Evolutionary conservation across 1,140 invertebrate species (phyloP), one percentile per base, ranked within the genome.

Genomic region (Ditylenchus dipsaci): DNA sequence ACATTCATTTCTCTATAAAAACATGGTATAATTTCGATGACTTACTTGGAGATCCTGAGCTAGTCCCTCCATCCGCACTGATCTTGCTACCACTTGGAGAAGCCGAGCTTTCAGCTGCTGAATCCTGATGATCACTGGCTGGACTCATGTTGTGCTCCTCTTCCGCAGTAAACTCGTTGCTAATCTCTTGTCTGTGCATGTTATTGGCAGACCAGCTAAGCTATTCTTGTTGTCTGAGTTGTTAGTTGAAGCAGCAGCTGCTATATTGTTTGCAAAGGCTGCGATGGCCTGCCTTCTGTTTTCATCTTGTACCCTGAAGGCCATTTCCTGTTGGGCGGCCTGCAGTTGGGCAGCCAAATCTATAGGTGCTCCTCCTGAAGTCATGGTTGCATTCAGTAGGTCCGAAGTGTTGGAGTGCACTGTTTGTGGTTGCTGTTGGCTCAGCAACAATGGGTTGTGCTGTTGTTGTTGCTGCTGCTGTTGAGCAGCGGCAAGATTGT

Each of bases 241-340:
- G 23, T 45, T n/a, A 45, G 11, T 11, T n/a, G 43, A 13, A n/a
- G 8, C 49, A 53, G n/a, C 11, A 71, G 67, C 15, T 77, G 69
- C 38, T 78, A 77, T 21, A 76, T 78, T 23, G 77, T 74, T 33
- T 76, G 64, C 29, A 68, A 62, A 60, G 71, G 38, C 59, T 60
- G 68, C 69, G 42, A 63, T 65, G 15, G 68, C 63, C 43, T 69
- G 33, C 38, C 72, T 56, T 26, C 68, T 69, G 26, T 69, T 64
- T 21, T 70, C 45, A 21, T 68, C 23, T 49, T 63, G 62, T 8
- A n/a, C 21, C 5, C 29, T 27, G 7, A 27, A 38, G 8, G 17
- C 62, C 17, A 61, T 33, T 61, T 30, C 59, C 38, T 61, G 59
- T 30, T 19, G 29, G 8, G 27, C 19, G 13, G n/a, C n/a, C n/a